A percentile compares a stretch with the other conserved stretches of the same genome.
phyloP scores from a whole-genome alignment of 2,113 vertebrate genomes.

The Halichoeres trimaculatus region DNA sequence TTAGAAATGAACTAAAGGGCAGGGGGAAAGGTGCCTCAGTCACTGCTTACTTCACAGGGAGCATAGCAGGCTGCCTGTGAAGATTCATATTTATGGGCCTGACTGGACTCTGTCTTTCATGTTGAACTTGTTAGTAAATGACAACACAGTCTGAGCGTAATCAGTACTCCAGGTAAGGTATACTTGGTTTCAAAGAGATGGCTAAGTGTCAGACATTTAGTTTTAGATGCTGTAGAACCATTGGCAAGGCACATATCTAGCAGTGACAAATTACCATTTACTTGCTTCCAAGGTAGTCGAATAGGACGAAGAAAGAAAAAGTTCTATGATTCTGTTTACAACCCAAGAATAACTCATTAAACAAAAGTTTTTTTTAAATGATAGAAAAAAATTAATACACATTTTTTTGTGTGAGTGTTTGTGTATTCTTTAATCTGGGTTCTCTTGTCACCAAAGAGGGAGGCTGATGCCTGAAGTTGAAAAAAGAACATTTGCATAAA shows the following conservation, averaged over 20 bases:
- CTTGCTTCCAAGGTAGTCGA: background rate
- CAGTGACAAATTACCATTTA: too few relatives aligned
- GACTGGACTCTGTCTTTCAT: conserved; percentile 25
- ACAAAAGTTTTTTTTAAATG: background rate
- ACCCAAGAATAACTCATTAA: conserved; percentile 2
- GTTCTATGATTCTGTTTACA: conserved; percentile 3
- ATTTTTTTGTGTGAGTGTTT: background rate
- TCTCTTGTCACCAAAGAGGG: background rate
- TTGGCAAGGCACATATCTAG: conserved; percentile 24
- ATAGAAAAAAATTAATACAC: background rate
- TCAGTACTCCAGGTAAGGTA: conserved; percentile 43
- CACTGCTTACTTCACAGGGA: conserved; percentile 32
- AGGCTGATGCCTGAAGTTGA: conserved; percentile 5
- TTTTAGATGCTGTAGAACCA: conserved; percentile 50
- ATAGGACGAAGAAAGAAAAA: conserved; percentile 10
- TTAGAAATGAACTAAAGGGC: conserved; percentile 81
- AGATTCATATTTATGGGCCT: background rate
- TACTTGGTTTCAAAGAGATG: conserved; percentile 49
- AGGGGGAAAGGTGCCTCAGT: conserved; percentile 63
- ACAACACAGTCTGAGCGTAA: conserved; percentile 47
- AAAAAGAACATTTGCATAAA: background rate
- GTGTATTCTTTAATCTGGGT: background rate
- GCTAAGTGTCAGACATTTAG: conserved; percentile 48
- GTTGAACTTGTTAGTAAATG: conserved; percentile 40
- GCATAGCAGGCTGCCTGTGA: conserved; percentile 10